phyloP scores from a whole-genome alignment of 2,797 vertebrate genomes.

The Sebastiscus tertius region DNA sequence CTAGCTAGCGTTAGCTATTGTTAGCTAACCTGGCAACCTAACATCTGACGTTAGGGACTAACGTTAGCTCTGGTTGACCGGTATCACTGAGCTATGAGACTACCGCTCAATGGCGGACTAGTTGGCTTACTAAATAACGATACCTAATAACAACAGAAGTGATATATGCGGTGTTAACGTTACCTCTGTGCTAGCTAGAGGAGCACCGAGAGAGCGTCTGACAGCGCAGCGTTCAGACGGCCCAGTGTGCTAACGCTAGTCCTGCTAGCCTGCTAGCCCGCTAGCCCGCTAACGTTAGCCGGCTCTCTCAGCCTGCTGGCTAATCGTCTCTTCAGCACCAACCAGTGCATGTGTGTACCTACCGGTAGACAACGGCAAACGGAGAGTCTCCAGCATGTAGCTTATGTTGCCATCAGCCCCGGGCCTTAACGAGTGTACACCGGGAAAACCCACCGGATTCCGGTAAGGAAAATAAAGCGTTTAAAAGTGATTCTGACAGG shows the following conservation, averaged over 20 bases:
- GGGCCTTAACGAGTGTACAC: slow-evolving; percentile 46
- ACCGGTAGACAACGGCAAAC: slow-evolving; percentile 77
- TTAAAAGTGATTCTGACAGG: slow-evolving; percentile 82
- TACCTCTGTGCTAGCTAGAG: background rate
- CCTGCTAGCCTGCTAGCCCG: slow-evolving; percentile 39
- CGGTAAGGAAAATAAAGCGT: slow-evolving; percentile 60
- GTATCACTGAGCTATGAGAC: background rate
- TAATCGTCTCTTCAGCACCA: slow-evolving; percentile 70
- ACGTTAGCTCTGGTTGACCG: background rate
- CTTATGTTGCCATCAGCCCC: slow-evolving; percentile 63
- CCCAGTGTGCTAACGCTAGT: slow-evolving; percentile 32
- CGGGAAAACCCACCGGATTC: slow-evolving; percentile 11
- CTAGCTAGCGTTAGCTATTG: slow-evolving; percentile 31
- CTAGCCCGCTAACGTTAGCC: slow-evolving; percentile 64
- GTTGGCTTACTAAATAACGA: background rate
- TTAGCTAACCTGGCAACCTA: slow-evolving; percentile 40
- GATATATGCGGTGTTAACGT: background rate
- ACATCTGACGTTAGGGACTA: background rate
- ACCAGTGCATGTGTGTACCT: slow-evolving; percentile 73
- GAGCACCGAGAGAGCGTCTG: slow-evolving; percentile 3
- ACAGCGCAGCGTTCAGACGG: slow-evolving; percentile 50
- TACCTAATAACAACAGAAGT: background rate
- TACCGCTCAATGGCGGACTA: background rate
- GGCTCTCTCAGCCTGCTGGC: slow-evolving; percentile 63
- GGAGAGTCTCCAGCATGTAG: slow-evolving; percentile 74